These are phyloP conservation scores for Anguilla anguilla DNA, from an alignment of 2,797 vertebrate species.

Conservation along the genomic window DNA sequence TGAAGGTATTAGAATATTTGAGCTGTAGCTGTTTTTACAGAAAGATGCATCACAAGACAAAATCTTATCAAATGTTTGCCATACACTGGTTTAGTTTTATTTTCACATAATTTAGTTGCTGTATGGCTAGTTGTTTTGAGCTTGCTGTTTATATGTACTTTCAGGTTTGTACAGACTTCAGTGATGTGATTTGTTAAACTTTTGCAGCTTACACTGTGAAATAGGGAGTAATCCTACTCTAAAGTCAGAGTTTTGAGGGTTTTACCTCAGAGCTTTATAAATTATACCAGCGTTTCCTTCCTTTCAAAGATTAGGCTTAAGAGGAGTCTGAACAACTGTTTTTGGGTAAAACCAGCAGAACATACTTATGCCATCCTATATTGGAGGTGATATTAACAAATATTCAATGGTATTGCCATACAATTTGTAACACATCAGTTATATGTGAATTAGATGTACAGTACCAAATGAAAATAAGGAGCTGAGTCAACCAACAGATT, in stretches of 20 bases:
- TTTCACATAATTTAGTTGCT: slow-evolving; percentile 53
- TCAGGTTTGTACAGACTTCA: slow-evolving; percentile 46
- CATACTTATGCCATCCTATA: background rate
- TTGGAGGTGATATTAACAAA: background rate
- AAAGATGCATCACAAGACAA: slow-evolving; percentile 48
- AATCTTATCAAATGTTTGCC: slow-evolving; percentile 55
- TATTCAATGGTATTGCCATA: background rate
- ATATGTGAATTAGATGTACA: background rate
- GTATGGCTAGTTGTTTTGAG: slow-evolving; percentile 44
- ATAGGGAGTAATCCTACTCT: background rate
- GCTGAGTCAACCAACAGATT: background rate
- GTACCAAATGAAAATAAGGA: background rate
- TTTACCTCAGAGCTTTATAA: slow-evolving; percentile 4
- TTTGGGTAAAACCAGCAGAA: background rate
- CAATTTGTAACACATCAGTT: background rate
- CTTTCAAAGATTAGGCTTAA: background rate
- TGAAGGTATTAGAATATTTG: slow-evolving; percentile 52
- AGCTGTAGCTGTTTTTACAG: slow-evolving; percentile 48
- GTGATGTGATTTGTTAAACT: slow-evolving; percentile 41
- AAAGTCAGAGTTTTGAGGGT: slow-evolving; percentile 13
- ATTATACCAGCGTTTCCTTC: background rate
- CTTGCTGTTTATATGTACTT: slow-evolving; percentile 29
- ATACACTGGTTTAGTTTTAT: slow-evolving; percentile 54
- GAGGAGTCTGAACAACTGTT: background rate
- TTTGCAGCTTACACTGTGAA: slow-evolving; percentile 29